These are phyloP conservation scores for Petroica traversi DNA, from an alignment of 2,113 vertebrate genomes.

Conservation along the genomic window DNA sequence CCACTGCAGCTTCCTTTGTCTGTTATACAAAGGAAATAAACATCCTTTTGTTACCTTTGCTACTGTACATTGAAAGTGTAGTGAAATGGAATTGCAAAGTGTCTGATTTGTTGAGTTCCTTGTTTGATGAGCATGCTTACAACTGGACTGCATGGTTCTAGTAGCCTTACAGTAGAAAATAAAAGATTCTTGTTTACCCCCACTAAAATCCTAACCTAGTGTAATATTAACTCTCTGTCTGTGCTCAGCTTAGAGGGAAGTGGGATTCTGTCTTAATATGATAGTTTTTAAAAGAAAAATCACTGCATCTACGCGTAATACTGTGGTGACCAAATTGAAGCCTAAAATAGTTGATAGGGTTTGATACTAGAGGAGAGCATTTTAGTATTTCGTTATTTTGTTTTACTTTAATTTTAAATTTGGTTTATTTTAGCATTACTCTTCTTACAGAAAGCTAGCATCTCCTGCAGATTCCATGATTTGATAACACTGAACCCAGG, in stretches of 20 bases:
- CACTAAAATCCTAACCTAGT: not conserved
- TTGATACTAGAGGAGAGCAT: not conserved
- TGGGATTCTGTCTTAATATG: not conserved
- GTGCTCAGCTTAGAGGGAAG: not conserved
- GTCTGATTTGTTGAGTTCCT: not conserved
- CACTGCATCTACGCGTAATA: not conserved
- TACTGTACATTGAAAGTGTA: not conserved
- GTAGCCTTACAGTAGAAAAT: not conserved
- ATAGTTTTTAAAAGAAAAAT: not conserved
- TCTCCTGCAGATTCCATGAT: not conserved
- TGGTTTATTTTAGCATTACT: not conserved
- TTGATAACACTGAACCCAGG: not conserved
- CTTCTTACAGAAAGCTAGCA: not conserved
- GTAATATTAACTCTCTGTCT: not conserved
- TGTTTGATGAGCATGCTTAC: not conserved
- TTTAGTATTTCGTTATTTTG: not conserved
- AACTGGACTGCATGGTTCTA: not conserved
- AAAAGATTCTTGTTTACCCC: not conserved
- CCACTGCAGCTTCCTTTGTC: not conserved
- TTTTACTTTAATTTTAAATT: not conserved
- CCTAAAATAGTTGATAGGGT: not conserved
- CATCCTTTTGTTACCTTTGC: not conserved
- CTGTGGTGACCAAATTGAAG: not conserved
- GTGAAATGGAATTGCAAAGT: not conserved
- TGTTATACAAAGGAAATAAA: conserved; percentile 25